Evolutionary conservation across 92 coral and sea anemone genomes (phyloP), one percentile per base, ranked within the genome.

Genomic region (Ricordea florida): DNA sequence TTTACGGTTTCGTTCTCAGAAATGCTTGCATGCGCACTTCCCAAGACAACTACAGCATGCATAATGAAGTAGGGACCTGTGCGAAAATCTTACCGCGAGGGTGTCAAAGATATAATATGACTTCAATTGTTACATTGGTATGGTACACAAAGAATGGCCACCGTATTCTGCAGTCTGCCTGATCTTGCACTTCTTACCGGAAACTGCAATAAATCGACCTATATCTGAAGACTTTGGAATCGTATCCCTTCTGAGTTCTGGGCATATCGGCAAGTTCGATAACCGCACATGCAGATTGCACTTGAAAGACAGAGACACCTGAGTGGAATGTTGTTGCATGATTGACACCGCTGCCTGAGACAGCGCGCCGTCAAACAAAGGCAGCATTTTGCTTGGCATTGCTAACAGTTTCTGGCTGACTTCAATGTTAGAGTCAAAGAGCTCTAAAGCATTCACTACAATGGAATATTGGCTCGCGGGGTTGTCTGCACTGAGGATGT

Each of bases 171-270:
- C n/a, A 37, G 44, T 37, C n/a, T n/a, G n/a, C n/a, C 44, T n/a
- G 9, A 37, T 37, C 44, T 37, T 8, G n/a, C 44, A 8, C 44
- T n/a, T 29, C 88, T 41, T 58, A 94, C 98, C 98, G 63, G 98
- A 88, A 58, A 94, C 63, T 18, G 98, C 94, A 27, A 94, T 80
- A 64, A 94, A 90, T 34, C 89, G 69, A 11, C 93, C 88, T 32
- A 94, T 86, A 31, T 94, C 98, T 45, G 96, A 89, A 6, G 98
- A 92, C 78, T 93, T 94, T 4, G 98, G 98, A 18, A 94, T 71
- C 9, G 87, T 92, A 45, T 85, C 81, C 42, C 98, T 81, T 30
- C 89, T 90, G 28, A 94, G 78, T 75, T 94, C 98, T 4, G 98
- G 98, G 42, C 98, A 94, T 24, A 93, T 76, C 5, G 98, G 98